Percentiles rank a stretch among this genome's conserved stretches.
Conservation (phyloP, 2,888 invertebrate genomes). For the Teleogryllus oceanicus region DNA sequence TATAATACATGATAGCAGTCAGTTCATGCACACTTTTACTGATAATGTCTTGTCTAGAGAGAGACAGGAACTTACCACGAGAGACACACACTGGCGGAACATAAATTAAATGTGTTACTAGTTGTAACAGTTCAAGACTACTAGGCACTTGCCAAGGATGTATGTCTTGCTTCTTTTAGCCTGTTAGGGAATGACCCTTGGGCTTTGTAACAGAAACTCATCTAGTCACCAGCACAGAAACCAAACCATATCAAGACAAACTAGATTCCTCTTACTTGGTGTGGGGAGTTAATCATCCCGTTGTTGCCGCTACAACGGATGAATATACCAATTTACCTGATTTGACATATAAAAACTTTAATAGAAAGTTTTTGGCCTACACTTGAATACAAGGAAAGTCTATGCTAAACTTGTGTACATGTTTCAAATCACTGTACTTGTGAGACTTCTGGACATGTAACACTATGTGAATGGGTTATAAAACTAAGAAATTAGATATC, state of each 20-base stretch:
- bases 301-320: neutral
- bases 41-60: conserved; percentile 18
- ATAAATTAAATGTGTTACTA: neutral
- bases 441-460: neutral
- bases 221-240: neutral
- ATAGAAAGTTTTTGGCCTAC: conserved; percentile 33
- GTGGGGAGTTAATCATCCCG: neutral
- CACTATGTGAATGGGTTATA: conserved; percentile 10
- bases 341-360: neutral
- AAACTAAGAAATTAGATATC: conserved; percentile 11
- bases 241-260: conserved; percentile 20
- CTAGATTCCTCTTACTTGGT: conserved; percentile 11
- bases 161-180: neutral
- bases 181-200: neutral
- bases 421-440: neutral
- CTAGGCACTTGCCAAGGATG: neutral
- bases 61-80: conserved; percentile 12
- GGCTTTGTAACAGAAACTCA: neutral
- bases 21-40: conserved; percentile 32
- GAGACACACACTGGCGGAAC: conserved; percentile 18
- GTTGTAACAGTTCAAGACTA: neutral
- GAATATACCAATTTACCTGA: neutral
- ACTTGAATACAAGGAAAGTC: conserved; percentile 26
- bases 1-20: conserved; percentile 10
- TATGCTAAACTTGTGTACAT: conserved; percentile 12